Evolutionary conservation across 2,797 vertebrate species (phyloP), one percentile per base, ranked within the genome.

Genomic region (Sebastes jordani): DNA sequence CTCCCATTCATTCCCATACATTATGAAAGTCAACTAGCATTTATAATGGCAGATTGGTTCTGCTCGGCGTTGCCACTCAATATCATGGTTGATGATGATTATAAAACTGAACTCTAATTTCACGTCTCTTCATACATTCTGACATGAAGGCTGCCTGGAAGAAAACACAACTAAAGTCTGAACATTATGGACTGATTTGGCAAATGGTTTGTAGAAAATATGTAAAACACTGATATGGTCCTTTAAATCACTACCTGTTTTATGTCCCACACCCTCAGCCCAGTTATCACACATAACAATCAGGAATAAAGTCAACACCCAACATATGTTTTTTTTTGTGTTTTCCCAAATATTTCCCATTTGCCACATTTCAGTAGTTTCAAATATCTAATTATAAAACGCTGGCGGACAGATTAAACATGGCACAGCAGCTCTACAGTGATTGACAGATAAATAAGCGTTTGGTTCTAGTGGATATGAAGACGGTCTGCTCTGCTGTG

Each of bases 141-240:
- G 18, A 27, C 20, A 25, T 59, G 18, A 68, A 20, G 7, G 65
- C 5, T 42, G 23, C 7, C 16, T 29, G 25, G 14, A 42, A 16
- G 18, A 56, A 52, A 30, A 38, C 49, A 34, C 5, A 4, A 36
- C 5, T 4, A 14, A 55, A 54, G 30, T 36, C 2, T 1, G 10
- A 23, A 61, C 68, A 58, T 38, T 5, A 23, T 10, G 3, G 23
- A 58, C 38, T 18, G 61, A 16, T 86, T 78, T 75, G 38, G 77
- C 71, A 78, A 78, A 80, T 66, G 61, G 22, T 62, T 62, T 49
- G 10, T 38, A 29, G 66, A 29, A 71, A 76, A 78, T 61, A 71
- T 78, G 74, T 20, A 14, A 22, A 67, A 74, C 70, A n/a, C 74
- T 55, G 42, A 13, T 20, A 55, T 32, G 42, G 65, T n/a, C 55